A percentile compares a stretch with the other conserved stretches of the same genome.
These are phyloP conservation scores for Scarus forsteni DNA, from an alignment of 2,797 vertebrate species.

Conservation along the genomic window DNA sequence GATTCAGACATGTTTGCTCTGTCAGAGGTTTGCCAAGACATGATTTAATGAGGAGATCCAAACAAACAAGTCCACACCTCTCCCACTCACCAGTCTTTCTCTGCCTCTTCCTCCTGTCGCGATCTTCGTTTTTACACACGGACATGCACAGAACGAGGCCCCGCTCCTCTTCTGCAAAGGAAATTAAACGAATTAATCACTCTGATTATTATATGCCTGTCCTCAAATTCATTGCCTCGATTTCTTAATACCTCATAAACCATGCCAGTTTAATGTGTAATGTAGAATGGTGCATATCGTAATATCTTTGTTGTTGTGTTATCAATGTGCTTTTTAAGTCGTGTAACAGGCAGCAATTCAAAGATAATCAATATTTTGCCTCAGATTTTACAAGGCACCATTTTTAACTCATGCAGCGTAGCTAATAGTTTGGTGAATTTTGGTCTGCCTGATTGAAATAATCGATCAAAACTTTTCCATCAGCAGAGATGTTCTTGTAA, in stretches of 20 bases:
- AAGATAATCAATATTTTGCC: slow-evolving; percentile 35
- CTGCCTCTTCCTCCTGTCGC: slow-evolving; percentile 65
- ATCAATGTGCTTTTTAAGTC: slow-evolving; percentile 50
- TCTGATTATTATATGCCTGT: slow-evolving; percentile 12
- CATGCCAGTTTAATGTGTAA: slow-evolving; percentile 28
- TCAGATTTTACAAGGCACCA: slow-evolving; percentile 14
- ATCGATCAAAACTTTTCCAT: slow-evolving; percentile 56
- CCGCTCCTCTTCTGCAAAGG: slow-evolving; percentile 26
- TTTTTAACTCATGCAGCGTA: slow-evolving; percentile 31
- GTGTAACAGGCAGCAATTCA: slow-evolving; percentile 16
- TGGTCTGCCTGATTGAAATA: slow-evolving; percentile 52
- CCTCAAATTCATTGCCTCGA: slow-evolving; percentile 13
- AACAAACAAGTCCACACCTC: slow-evolving; percentile 86
- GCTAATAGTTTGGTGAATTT: slow-evolving; percentile 38
- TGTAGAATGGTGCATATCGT: slow-evolving; percentile 21
- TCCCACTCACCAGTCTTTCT: slow-evolving; percentile 83
- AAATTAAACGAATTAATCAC: slow-evolving; percentile 37
- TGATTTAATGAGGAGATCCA: slow-evolving; percentile 78
- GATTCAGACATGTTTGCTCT: slow-evolving; percentile 66
- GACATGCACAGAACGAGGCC: slow-evolving; percentile 13
- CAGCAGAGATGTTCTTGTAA: slow-evolving; percentile 36
- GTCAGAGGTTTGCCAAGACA: slow-evolving; percentile 59
- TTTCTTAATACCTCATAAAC: slow-evolving; percentile 29
- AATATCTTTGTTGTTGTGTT: slow-evolving; percentile 35
- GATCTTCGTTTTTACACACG: slow-evolving; percentile 37